phyloP scores from a whole-genome alignment of 2,797 vertebrate species.

The Phataginus tetradactyla region DNA sequence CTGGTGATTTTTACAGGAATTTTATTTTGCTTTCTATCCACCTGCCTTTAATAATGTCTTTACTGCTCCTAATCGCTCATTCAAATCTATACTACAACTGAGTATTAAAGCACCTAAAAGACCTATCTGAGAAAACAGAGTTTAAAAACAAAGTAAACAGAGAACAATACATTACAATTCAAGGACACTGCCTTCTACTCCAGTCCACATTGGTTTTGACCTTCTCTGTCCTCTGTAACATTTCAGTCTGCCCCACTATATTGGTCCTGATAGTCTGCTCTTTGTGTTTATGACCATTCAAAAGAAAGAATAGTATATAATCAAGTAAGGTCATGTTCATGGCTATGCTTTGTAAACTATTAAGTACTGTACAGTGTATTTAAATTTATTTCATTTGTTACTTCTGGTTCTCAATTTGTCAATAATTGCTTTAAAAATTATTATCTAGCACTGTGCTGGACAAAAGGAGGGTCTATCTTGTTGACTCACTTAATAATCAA shows the following conservation, averaged over 20 bases:
- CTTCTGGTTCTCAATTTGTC: neutral
- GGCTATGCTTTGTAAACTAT: neutral
- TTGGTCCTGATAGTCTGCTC: neutral
- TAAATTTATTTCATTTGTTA: neutral
- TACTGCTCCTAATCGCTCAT: neutral
- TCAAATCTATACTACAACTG: neutral
- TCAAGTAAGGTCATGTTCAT: neutral
- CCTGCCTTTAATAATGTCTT: conserved; percentile 34
- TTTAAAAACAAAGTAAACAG: neutral
- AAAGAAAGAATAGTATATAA: neutral
- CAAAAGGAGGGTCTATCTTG: neutral
- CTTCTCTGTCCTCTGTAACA: neutral
- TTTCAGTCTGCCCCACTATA: neutral
- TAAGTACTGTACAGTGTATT: neutral
- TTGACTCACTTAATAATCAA: neutral
- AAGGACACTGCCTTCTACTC: neutral
- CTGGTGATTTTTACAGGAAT: neutral
- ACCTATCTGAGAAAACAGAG: neutral
- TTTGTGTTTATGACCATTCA: neutral
- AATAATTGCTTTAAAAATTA: conserved; percentile 12
- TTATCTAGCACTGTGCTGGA: neutral
- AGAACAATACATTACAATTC: neutral
- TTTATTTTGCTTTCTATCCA: neutral
- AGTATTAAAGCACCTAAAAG: neutral
- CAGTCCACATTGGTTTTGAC: neutral